Conservation (phyloP, 2,888 invertebrate genomes). For the Leucoptera coffeella region DNA sequence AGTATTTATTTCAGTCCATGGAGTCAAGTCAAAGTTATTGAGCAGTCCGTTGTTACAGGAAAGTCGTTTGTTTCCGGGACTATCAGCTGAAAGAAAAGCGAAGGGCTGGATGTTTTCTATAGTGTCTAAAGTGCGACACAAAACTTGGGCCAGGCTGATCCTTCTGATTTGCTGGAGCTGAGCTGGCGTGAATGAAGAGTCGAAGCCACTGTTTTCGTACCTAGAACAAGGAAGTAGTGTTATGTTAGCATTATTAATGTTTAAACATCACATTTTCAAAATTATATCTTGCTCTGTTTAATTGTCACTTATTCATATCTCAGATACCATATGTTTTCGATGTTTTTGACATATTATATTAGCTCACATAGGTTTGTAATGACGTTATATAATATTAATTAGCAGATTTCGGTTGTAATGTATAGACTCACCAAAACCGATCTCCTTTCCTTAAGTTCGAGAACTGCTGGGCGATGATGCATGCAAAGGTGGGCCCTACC, state of each 20-base stretch:
- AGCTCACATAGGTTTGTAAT: too few relatives aligned
- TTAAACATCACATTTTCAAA: too few relatives aligned
- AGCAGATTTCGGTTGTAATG: too few relatives aligned
- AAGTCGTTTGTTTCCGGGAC: conserved; percentile 52
- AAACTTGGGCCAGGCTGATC: conserved; percentile 65
- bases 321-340: too few relatives aligned
- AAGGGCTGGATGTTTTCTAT: conserved; percentile 67
- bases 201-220: conserved; percentile 73
- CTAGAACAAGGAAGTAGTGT: conserved; percentile 16
- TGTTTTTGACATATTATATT: too few relatives aligned
- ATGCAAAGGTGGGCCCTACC: conserved; percentile 83
- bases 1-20: conserved; percentile 53
- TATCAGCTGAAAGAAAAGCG: conserved; percentile 58
- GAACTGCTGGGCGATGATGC: conserved; percentile 84
- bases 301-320: too few relatives aligned
- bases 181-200: conserved; percentile 68
- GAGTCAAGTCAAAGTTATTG: conserved; percentile 53
- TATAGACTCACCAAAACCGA: conserved; percentile 61
- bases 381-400: too few relatives aligned
- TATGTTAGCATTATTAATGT: too few relatives aligned
- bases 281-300: too few relatives aligned
- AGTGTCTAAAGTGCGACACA: conserved; percentile 61
- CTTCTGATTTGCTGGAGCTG: conserved; percentile 70
- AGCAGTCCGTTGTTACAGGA: conserved; percentile 49
- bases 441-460: conserved; percentile 71